Percentiles rank a stretch among this genome's conserved stretches.
These are phyloP conservation scores for Sebastes schlegelii DNA, from an alignment of 2,113 vertebrate genomes.

Conservation along the genomic window DNA sequence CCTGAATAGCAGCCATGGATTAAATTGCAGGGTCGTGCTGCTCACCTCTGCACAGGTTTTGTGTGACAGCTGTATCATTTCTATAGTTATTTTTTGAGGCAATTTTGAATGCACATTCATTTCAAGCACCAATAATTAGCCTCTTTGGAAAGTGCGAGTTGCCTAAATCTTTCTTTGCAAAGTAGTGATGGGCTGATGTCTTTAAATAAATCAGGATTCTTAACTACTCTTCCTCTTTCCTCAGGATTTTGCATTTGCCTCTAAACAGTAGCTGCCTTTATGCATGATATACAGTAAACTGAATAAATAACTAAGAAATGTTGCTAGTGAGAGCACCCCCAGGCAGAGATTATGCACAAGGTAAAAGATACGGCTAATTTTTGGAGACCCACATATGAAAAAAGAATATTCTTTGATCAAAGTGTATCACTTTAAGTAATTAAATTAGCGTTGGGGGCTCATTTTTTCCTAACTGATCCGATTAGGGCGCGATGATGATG, in stretches of 20 bases:
- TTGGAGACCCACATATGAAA: conserved; percentile 55
- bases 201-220: conserved; percentile 15
- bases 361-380: conserved; percentile 56
- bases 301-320: conserved; percentile 49
- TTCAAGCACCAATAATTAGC: conserved; percentile 5
- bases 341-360: conserved; percentile 41
- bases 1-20: neutral
- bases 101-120: neutral
- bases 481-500: conserved; percentile 49
- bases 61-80: neutral
- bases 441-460: conserved; percentile 49
- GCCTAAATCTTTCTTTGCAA: conserved; percentile 14
- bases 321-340: conserved; percentile 36
- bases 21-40: too few relatives aligned
- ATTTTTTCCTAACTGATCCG: conserved; percentile 43
- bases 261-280: conserved; percentile 15
- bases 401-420: conserved; percentile 68
- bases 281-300: conserved; percentile 30
- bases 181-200: neutral
- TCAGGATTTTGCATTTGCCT: neutral
- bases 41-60: conserved; percentile 5
- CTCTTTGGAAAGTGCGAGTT: neutral
- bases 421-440: conserved; percentile 72
- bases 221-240: neutral
- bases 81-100: neutral